phyloP scores from a whole-genome alignment of 2,113 vertebrate genomes.

The Siniperca knerii region DNA sequence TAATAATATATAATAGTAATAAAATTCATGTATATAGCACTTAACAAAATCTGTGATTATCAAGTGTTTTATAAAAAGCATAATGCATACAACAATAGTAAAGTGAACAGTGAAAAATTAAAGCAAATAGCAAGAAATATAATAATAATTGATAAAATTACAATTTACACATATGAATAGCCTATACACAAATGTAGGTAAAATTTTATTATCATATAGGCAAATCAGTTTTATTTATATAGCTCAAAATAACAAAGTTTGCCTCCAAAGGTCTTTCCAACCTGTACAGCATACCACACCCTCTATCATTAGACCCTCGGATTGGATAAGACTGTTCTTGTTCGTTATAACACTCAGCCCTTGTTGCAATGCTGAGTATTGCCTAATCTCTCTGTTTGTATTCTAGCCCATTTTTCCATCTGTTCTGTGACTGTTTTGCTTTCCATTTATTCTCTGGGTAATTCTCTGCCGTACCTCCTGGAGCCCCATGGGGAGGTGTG shows the following conservation, averaged over 20 bases:
- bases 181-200: no score
- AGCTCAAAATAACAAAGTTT: no score
- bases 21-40: not conserved
- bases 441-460: constrained; percentile 24
- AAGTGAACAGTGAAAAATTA: not conserved
- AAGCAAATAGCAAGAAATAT: not conserved
- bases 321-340: not conserved
- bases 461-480: constrained; percentile 5
- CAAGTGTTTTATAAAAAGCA: not conserved
- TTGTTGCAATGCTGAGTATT: not conserved
- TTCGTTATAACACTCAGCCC: not conserved
- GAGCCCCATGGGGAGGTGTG: constrained; percentile 31
- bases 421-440: constrained; percentile 16
- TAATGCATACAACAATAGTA: no score
- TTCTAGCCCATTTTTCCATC: not conserved
- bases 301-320: not conserved
- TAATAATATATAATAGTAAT: no score
- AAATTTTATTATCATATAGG: no score
- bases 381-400: not conserved
- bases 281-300: not conserved
- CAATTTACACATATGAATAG: no score
- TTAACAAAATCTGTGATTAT: not conserved
- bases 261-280: no score
- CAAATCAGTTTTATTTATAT: no score
- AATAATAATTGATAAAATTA: not conserved